Evolutionary conservation across 2,888 invertebrate species (phyloP).

Genomic region (Clanis bilineata): DNA sequence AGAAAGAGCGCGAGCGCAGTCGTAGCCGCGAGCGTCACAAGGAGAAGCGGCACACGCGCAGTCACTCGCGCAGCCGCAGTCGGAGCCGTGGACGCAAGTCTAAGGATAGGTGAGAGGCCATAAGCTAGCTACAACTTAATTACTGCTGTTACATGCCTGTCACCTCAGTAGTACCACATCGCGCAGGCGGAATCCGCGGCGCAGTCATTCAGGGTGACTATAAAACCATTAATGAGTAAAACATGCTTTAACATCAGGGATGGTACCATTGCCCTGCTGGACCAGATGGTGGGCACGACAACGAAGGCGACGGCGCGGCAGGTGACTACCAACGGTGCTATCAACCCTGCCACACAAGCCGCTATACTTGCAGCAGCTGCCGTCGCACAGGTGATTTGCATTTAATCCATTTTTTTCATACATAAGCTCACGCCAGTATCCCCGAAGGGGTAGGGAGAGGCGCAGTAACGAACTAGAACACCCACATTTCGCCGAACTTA

Average conservation of each 20-base stretch:
- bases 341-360: constrained; percentile 78
- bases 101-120: constrained; percentile 73
- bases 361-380: constrained; percentile 82
- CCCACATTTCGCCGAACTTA: too few relatives aligned
- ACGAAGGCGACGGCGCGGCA: constrained; percentile 72
- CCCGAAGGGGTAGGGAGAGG: too few relatives aligned
- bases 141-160: not conserved
- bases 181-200: too few relatives aligned
- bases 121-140: too few relatives aligned
- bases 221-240: too few relatives aligned
- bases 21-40: constrained; percentile 57
- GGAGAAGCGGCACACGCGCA: constrained; percentile 56
- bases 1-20: constrained; percentile 69
- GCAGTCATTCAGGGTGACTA: too few relatives aligned
- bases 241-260: constrained; percentile 45
- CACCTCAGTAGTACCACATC: too few relatives aligned
- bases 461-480: too few relatives aligned
- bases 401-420: too few relatives aligned
- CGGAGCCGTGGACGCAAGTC: constrained; percentile 69
- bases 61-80: constrained; percentile 60
- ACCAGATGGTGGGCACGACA: constrained; percentile 80
- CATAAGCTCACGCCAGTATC: too few relatives aligned
- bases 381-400: constrained; percentile 75
- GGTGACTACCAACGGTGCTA: constrained; percentile 57
- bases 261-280: constrained; percentile 75